Base-by-base conservation (phyloP, 2,888 invertebrate species). In the Yponomeuta plumbellus region DNA sequence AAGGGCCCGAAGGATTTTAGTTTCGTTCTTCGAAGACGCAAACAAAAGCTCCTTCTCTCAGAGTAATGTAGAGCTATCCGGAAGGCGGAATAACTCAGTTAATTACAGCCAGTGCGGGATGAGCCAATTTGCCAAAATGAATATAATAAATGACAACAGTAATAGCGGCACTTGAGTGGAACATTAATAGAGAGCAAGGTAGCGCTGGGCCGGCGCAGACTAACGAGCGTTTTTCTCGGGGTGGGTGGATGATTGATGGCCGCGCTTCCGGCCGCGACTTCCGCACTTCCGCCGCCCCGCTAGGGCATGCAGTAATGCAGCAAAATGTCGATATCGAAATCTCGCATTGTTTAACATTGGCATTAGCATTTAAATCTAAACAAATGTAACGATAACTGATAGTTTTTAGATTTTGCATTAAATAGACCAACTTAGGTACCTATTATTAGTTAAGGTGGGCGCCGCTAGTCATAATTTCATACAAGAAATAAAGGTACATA, bases 161-260 rank as follows among this genome's bases (percentile, higher is more conserved):
- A 90, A 91, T 89, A 91, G 88, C 86, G 84, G 88, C 82, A 83
- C 84, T 88, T 85, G 88, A 87, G 90, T 86, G 84, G 83, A 85
- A 85, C 89, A 89, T 89, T 91, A 90, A 90, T 89, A 91, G 89
- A 87, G 86, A 81, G 81, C 82, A 86, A 85, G 86, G 88, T 85
- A 81, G 81, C 77, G 70, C 68, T 69, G 70, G 73, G 70, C 71
- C 71, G 73, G 70, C 72, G 72, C 70, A 72, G 75, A 78, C 87
- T 91, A 91, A 91, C 89, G 90, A 91, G 88, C 88, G 90, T 91
- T 91, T 91, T 91, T 90, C 86, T 85, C 87, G 83, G 83, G 87
- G 84, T 87, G 86, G 86, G 86, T 81, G 86, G 87, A 91, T 91
- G 90, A 91, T 89, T 86, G 87, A 91, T 90, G 86, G 80, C 74